Evolutionary conservation across 1,140 invertebrate genomes (phyloP), one percentile per base, ranked within the genome.

Genomic region (Anastrepha obliqua): DNA sequence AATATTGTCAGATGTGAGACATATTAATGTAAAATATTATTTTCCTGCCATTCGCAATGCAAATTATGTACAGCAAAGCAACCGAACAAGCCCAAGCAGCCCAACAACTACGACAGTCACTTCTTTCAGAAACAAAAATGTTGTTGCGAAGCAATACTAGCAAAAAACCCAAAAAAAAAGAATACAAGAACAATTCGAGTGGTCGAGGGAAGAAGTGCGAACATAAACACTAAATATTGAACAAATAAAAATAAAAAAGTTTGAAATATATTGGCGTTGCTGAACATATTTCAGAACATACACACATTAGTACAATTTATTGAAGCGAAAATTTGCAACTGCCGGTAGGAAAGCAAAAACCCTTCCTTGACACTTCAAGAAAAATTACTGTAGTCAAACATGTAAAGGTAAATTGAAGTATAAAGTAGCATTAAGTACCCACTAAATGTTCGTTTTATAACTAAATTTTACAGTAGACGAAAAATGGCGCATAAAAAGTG

Each of bases 401-500:
- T 15, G 44, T n/a, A 20, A 81, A 39, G 20, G 8, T 20, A 81
- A 81, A 81, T 81, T 81, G 47, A 81, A 55, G 11, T n/a, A 81
- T 81, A 55, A 81, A 58, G 17, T 11, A 55, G 4, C 47, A 55
- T 81, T 55, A 55, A 81, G n/a, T 20, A 81, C 29, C 29, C 29
- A 29, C 74, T 81, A 81, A 81, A 81, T 55, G 55, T 81, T 1
- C 74, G 47, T n/a, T 51, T 2, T 81, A 81, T 81, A 58, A 81
- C 74, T 81, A 17, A 81, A 81, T 81, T 55, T 9, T 6, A 58
- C 7, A 8, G 47, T 13, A 9, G 13, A 7, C 44, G 42, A 78
- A 81, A 81, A 55, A 81, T 17, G 74, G 74, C 74, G 55, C 74
- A 81, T 81, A 51, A 55, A 81, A 51, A 78, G 74, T 47, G 47